These are phyloP conservation scores for Tipula helvola DNA, from an alignment of 2,888 invertebrate genomes.

Conservation along the genomic window DNA sequence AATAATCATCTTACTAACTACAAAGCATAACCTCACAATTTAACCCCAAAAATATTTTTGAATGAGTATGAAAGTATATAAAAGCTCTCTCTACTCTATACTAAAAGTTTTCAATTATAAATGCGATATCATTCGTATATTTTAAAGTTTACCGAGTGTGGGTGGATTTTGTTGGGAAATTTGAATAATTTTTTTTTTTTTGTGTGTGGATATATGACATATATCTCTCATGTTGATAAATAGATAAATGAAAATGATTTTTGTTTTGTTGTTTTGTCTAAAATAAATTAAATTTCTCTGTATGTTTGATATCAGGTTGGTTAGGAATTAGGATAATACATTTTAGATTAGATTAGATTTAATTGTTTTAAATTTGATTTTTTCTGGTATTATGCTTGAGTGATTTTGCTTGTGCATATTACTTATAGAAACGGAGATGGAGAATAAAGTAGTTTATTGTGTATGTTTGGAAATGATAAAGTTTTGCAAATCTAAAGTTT, in stretches of 20 bases:
- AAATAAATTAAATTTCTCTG: not conserved
- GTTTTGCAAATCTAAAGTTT: not conserved
- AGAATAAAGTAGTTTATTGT: not conserved
- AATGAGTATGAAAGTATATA: not conserved
- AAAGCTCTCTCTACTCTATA: not conserved
- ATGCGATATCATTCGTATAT: not conserved
- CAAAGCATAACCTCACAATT: not conserved
- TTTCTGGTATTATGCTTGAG: not conserved
- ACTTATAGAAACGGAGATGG: not conserved
- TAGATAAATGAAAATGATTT: not conserved
- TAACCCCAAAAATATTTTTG: not conserved
- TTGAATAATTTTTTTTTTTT: not conserved
- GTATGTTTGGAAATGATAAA: not conserved
- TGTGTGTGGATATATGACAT: not conserved
- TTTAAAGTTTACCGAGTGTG: not conserved
- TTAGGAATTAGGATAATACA: not conserved
- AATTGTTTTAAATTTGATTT: not conserved
- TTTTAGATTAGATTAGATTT: not conserved
- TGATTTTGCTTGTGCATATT: not conserved
- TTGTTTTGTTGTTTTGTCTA: not conserved
- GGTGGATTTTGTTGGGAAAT: not conserved
- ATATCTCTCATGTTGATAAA: not conserved
- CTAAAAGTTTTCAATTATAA: not conserved
- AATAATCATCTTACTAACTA: conserved; percentile 4
- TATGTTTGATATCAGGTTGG: not conserved